Percentiles rank a stretch among this genome's conserved stretches.
These are phyloP conservation scores for Uropetala carovei DNA, from an alignment of 2,888 invertebrate species.

Conservation along the genomic window DNA sequence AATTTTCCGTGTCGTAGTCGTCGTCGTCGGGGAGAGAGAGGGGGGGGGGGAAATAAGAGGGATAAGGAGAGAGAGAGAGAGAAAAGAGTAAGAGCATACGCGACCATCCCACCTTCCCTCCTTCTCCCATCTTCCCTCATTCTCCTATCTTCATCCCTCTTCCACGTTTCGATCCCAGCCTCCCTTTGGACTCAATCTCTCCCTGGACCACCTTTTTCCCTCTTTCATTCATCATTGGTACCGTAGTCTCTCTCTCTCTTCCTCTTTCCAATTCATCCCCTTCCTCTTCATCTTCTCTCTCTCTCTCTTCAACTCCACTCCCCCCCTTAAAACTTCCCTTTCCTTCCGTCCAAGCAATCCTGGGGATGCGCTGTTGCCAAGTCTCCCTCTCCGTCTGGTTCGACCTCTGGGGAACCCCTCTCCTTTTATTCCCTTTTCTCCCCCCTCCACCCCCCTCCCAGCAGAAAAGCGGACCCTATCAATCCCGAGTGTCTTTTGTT, in stretches of 20 bases:
- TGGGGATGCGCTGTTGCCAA: not conserved
- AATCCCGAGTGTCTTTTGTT: constrained; percentile 23
- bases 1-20: not conserved
- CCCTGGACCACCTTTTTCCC: constrained; percentile 9
- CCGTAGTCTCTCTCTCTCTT: not conserved
- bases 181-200: constrained; percentile 32
- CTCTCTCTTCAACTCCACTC: not conserved
- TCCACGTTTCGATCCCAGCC: constrained; percentile 1
- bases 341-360: constrained; percentile 27
- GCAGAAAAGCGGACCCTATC: not conserved
- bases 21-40: too few relatives aligned
- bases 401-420: constrained; percentile 4
- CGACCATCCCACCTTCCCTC: not conserved
- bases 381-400: constrained; percentile 17
- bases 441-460: too few relatives aligned
- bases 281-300: too few relatives aligned
- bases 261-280: not conserved
- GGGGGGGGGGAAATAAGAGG: not conserved
- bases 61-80: not conserved
- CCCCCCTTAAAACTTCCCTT: not conserved
- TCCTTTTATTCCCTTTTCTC: not conserved
- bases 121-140: too few relatives aligned
- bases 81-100: not conserved
- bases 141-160: not conserved
- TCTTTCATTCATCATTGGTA: not conserved